These are phyloP conservation scores for Regulus satrapa DNA, from an alignment of 2,113 vertebrate genomes.

Conservation along the genomic window DNA sequence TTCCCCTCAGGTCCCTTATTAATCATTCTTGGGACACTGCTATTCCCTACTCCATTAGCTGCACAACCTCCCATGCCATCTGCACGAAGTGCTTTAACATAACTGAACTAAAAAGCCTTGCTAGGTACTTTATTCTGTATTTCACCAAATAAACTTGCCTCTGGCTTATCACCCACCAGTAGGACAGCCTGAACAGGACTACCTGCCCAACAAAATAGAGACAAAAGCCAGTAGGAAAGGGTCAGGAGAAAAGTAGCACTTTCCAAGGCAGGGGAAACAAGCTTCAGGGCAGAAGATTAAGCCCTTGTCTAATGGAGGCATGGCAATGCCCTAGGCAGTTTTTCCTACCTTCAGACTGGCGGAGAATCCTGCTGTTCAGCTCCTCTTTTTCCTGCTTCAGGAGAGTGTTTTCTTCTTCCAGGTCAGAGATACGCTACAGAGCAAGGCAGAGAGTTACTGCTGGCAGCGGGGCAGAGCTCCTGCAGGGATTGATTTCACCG, in stretches of 20 bases:
- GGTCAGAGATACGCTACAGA: constrained; percentile 80
- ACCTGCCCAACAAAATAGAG: background rate
- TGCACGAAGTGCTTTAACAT: background rate
- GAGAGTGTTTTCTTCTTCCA: constrained; percentile 85
- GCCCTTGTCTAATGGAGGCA: accelerated
- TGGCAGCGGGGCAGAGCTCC: background rate
- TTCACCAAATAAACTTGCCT: background rate
- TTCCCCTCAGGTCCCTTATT: background rate
- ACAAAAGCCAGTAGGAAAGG: background rate
- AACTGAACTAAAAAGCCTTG: background rate
- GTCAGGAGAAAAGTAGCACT: accelerated
- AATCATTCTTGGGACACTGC: background rate
- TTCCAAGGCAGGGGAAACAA: background rate
- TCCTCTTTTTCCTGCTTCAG: constrained; percentile 91
- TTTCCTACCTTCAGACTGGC: constrained; percentile 76
- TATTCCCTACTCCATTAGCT: background rate
- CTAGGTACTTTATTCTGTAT: background rate
- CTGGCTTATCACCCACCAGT: background rate
- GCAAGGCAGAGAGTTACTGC: background rate
- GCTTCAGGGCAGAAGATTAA: background rate
- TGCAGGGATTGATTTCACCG: background rate
- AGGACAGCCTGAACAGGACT: background rate
- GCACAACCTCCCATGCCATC: background rate
- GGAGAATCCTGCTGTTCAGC: constrained; percentile 80
- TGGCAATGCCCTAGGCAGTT: accelerated